Evolutionary conservation across 1,140 invertebrate species (phyloP).

Genomic region (Drosophila burlai): DNA sequence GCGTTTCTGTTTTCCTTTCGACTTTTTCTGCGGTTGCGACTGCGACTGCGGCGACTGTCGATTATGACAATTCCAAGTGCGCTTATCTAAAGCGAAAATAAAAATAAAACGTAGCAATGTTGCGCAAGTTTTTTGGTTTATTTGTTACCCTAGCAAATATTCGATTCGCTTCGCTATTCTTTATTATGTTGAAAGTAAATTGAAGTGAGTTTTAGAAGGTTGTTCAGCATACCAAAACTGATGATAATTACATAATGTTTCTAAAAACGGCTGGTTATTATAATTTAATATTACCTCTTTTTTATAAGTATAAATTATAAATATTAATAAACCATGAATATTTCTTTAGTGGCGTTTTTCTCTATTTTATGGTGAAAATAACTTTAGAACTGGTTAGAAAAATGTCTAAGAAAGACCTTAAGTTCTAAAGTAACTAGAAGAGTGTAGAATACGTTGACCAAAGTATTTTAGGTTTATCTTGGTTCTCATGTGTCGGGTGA

Average conservation of each 20-base stretch:
- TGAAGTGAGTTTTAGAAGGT: too few species aligned
- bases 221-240: too few species aligned
- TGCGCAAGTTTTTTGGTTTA: conserved; percentile 53
- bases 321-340: too few species aligned
- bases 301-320: too few species aligned
- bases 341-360: too few species aligned
- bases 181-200: rapidly evolving
- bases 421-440: background rate
- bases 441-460: background rate
- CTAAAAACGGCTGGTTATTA: too few species aligned
- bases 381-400: too few species aligned
- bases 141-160: background rate
- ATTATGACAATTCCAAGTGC: conserved; percentile 40
- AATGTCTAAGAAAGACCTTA: background rate
- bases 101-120: conserved; percentile 32
- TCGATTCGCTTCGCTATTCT: background rate
- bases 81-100: conserved; percentile 62
- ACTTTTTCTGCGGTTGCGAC: conserved; percentile 12
- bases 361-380: too few species aligned
- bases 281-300: too few species aligned
- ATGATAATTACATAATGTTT: too few species aligned
- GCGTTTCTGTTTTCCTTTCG: conserved; percentile 7
- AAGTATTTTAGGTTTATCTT: background rate
- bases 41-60: conserved; percentile 8
- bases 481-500: conserved; percentile 18